These are phyloP conservation scores for Trachurus trachurus DNA, from an alignment of 2,797 vertebrate genomes.

Conservation along the genomic window DNA sequence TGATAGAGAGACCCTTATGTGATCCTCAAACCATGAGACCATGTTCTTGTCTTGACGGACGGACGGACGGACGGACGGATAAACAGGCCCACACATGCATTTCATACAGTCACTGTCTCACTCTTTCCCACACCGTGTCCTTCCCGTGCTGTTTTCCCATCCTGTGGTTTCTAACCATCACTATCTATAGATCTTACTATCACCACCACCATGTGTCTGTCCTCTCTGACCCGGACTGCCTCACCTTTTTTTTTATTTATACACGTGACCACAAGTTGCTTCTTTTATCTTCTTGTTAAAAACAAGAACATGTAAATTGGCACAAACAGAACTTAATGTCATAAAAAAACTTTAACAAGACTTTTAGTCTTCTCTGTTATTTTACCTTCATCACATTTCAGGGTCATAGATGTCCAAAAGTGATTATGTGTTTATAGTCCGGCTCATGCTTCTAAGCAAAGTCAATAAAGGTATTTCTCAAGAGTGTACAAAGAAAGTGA, in stretches of 20 bases:
- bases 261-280: neutral
- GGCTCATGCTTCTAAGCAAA: neutral
- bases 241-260: slow-evolving; percentile 7
- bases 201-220: slow-evolving; percentile 3
- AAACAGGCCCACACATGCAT: slow-evolving; percentile 8
- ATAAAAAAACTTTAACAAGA: neutral
- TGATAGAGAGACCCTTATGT: slow-evolving; percentile 12
- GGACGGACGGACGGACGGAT: slow-evolving; percentile 8
- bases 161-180: slow-evolving; percentile 16
- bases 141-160: slow-evolving; percentile 16
- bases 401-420: neutral
- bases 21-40: slow-evolving; percentile 6
- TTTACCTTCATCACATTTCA: neutral
- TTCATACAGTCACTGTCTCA: neutral
- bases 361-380: neutral
- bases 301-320: neutral
- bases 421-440: neutral
- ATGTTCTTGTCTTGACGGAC: slow-evolving; percentile 4
- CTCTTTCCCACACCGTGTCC: neutral
- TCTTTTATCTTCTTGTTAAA: neutral
- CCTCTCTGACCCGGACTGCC: neutral
- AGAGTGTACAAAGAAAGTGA: neutral
- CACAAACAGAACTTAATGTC: neutral
- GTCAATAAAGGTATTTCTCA: neutral
- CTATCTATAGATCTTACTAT: slow-evolving; percentile 41